phyloP scores from a whole-genome alignment of 2,113 vertebrate species.

The Sclerurus mexicanus region DNA sequence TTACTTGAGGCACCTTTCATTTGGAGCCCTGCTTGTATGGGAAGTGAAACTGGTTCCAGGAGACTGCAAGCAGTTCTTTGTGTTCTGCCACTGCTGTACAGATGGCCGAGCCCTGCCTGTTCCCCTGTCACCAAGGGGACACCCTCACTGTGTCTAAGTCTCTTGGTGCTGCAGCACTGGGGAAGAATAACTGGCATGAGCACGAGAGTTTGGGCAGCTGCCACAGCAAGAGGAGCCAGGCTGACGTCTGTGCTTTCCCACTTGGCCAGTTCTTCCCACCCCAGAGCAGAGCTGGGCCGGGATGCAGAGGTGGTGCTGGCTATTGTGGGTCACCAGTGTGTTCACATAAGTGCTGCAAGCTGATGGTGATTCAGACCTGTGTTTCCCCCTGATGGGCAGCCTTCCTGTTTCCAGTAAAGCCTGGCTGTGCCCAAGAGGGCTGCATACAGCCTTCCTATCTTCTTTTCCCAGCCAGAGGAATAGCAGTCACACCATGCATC shows the following conservation, averaged over 20 bases:
- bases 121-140: background rate
- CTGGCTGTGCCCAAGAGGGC: background rate
- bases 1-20: constrained; percentile 23
- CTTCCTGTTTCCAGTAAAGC: background rate
- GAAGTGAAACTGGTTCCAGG: background rate
- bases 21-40: background rate
- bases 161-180: background rate
- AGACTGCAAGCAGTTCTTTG: background rate
- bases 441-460: accelerated
- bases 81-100: background rate
- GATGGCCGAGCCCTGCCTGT: background rate
- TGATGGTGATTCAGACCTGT: background rate
- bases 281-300: accelerated
- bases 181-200: background rate
- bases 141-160: background rate
- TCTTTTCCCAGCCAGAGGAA: background rate
- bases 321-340: accelerated
- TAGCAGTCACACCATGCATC: accelerated
- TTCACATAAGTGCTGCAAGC: background rate
- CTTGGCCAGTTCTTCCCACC: background rate
- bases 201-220: background rate
- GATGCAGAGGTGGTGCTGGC: background rate
- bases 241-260: background rate
- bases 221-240: background rate
- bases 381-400: background rate